These are phyloP conservation scores for Eulemur macaco DNA, from an alignment of 2,113 vertebrate genomes.

Conservation along the genomic window DNA sequence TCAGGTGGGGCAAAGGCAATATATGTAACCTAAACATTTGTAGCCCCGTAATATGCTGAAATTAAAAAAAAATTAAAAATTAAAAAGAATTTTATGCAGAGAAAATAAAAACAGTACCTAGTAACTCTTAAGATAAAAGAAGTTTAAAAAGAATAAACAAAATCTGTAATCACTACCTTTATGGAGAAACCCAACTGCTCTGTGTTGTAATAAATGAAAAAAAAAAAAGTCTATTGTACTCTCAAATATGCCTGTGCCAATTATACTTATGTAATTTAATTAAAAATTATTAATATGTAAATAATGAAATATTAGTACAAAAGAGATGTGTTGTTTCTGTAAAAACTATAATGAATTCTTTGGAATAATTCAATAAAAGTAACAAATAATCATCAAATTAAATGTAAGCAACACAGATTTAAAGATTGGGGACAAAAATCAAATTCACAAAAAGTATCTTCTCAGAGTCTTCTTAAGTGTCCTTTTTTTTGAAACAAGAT, in stretches of 20 bases:
- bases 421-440: background rate
- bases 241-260: background rate
- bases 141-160: too few species aligned
- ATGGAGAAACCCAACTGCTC: too few species aligned
- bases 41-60: too few species aligned
- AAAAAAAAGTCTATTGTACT: background rate
- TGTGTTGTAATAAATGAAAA: too few species aligned
- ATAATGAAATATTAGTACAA: background rate
- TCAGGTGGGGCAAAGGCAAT: too few species aligned
- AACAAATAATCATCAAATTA: background rate
- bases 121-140: too few species aligned
- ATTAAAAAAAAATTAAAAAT: too few species aligned
- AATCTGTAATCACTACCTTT: too few species aligned
- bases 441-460: background rate
- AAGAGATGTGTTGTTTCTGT: background rate
- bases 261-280: background rate
- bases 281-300: background rate
- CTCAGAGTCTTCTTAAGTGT: background rate
- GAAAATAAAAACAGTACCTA: too few species aligned
- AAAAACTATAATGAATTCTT: background rate
- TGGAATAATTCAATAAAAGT: background rate
- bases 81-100: too few species aligned
- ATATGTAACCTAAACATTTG: too few species aligned
- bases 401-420: background rate
- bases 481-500: too few species aligned